phyloP scores from a whole-genome alignment of 2,797 vertebrate genomes.

The Malurus leucopterus region DNA sequence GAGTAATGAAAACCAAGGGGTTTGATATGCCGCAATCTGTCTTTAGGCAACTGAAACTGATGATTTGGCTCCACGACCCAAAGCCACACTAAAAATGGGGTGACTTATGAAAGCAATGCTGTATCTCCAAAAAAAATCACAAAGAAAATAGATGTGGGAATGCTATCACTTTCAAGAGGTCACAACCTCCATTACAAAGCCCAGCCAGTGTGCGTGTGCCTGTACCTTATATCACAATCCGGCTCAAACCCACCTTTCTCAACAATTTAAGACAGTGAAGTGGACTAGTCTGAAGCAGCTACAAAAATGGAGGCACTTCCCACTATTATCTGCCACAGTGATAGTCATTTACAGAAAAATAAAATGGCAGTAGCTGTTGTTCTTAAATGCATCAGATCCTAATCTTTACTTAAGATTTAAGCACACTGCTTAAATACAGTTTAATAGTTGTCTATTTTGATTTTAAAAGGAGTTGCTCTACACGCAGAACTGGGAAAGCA shows the following conservation, averaged over 20 bases:
- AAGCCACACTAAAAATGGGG: background rate
- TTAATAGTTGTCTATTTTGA: background rate
- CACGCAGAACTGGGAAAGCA: background rate
- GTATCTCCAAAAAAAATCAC: background rate
- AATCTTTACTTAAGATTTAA: background rate
- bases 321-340: background rate
- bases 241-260: background rate
- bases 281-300: background rate
- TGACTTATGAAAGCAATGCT: background rate
- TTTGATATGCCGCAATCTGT: background rate
- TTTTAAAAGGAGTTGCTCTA: background rate
- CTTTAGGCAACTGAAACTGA: background rate
- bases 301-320: background rate
- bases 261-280: background rate
- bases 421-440: background rate
- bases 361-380: background rate
- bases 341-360: background rate
- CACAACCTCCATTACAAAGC: slow-evolving; percentile 12
- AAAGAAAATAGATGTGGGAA: background rate
- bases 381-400: background rate
- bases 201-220: background rate
- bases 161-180: background rate
- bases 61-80: background rate
- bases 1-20: background rate
- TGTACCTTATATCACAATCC: background rate